phyloP scores from a whole-genome alignment of 2,797 vertebrate species.

The Sebastes kiyomatsui region DNA sequence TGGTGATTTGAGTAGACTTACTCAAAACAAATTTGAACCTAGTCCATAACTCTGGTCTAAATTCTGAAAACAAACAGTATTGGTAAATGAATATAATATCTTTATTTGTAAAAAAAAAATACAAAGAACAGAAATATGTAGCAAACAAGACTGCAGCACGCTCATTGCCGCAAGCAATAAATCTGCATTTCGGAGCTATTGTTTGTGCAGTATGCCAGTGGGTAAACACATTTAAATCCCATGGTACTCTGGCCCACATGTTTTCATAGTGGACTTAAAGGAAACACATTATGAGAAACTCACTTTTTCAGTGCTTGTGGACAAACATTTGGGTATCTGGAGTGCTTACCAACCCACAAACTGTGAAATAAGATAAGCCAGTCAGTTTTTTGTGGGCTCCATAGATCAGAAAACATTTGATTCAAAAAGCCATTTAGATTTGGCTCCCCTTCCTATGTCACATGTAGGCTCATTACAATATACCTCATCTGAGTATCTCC shows the following conservation, averaged over 20 bases:
- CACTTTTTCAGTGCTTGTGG: too few species aligned
- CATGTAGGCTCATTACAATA: too few species aligned
- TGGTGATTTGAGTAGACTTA: not conserved
- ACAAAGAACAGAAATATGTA: not conserved
- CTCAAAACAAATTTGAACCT: not conserved
- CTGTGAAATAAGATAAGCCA: too few species aligned
- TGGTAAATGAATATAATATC: not conserved
- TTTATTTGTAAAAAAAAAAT: not conserved
- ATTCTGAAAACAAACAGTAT: not conserved
- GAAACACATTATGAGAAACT: too few species aligned
- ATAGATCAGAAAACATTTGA: too few species aligned
- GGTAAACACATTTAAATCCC: slow-evolving; percentile 49
- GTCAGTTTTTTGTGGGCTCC: too few species aligned
- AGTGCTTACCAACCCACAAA: too few species aligned
- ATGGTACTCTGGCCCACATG: slow-evolving; percentile 11
- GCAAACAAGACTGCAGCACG: slow-evolving; percentile 12
- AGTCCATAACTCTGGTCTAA: not conserved
- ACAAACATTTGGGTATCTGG: too few species aligned
- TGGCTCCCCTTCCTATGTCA: too few species aligned
- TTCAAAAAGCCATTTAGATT: too few species aligned
- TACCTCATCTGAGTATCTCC: too few species aligned
- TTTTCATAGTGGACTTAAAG: slow-evolving; percentile 39
- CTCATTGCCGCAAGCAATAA: slow-evolving; percentile 12
- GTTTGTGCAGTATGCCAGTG: slow-evolving; percentile 33
- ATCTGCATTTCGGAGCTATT: slow-evolving; percentile 37